Base-by-base conservation (phyloP, 2,797 vertebrate genomes). In the Atherinosoma microstoma region DNA sequence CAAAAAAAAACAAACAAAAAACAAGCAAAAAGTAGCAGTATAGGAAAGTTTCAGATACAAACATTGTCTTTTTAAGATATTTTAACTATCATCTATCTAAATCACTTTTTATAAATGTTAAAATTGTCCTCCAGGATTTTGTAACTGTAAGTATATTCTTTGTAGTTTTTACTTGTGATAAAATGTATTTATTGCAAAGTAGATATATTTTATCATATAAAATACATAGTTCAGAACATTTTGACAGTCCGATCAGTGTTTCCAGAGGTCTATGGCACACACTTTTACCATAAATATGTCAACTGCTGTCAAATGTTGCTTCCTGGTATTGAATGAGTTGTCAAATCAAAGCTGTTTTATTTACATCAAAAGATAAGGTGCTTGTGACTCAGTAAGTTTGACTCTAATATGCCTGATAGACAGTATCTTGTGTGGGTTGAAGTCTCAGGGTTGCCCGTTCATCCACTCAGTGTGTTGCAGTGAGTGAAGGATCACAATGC, bases 401-500 rank as follows among this genome's bases (percentile, higher is more conserved):
- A 78, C 16, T 30, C 4, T n/a, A 56, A 35, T 7, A 5, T 73
- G 78, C 68, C 64, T 57, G 64, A 76, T 75, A n/a, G 20, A n/a
- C 7, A 38, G 32, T 62, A 61, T 63, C 56, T 78, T 45, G 34
- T 60, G 40, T 76, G 61, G 36, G 27, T 24, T 74, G 45, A 30
- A 29, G 75, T 74, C n/a, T 67, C 15, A 5, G 63, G 42, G 61
- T 57, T 2, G 5, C 29, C 1, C 22, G 63, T 86, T 83, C 79
- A 65, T 88, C 67, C 64, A 49, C 45, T 49, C 63, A 47, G 54
- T 67, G 64, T 84, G 79, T 87, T 78, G 73, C 32, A 24, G 65
- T 67, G 61, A 80, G 70, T 69, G 75, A 76, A 58, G 76, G 73
- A 90, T 89, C 76, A 81, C 79, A 65, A 64, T 30, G 34, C 60